Conservation (phyloP, 2,113 vertebrate genomes). For the Mobula birostris region DNA sequence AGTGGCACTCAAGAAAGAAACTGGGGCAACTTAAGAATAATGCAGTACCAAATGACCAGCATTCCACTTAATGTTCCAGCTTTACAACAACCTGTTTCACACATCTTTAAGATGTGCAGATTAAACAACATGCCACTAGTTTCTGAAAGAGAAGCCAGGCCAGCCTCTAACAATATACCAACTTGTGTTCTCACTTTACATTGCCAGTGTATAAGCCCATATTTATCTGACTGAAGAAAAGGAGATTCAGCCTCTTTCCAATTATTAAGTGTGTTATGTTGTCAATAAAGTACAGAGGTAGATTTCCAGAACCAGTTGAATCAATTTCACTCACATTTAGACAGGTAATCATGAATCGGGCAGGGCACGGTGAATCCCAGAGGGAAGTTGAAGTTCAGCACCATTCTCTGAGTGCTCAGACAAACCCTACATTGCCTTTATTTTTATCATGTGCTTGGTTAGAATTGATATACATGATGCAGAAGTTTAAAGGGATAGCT, state of each 20-base stretch:
- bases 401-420: not conserved
- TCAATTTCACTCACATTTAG: not conserved
- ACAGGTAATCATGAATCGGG: not conserved
- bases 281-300: not conserved
- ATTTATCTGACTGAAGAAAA: not conserved
- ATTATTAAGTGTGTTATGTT: slow-evolving; percentile 10
- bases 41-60: not conserved
- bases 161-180: not conserved
- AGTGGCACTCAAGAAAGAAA: not conserved
- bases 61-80: not conserved
- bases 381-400: not conserved
- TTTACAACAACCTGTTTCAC: not conserved
- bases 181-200: not conserved
- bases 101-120: not conserved
- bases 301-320: not conserved
- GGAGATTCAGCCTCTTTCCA: not conserved
- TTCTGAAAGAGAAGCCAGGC: not conserved
- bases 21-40: not conserved
- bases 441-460: not conserved
- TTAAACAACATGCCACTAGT: not conserved
- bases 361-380: not conserved
- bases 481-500: not conserved
- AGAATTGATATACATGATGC: not conserved
- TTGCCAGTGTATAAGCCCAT: not conserved
- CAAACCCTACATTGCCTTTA: not conserved